Base-by-base conservation (phyloP, 2,888 invertebrate species). In the Nudaria mundana region DNA sequence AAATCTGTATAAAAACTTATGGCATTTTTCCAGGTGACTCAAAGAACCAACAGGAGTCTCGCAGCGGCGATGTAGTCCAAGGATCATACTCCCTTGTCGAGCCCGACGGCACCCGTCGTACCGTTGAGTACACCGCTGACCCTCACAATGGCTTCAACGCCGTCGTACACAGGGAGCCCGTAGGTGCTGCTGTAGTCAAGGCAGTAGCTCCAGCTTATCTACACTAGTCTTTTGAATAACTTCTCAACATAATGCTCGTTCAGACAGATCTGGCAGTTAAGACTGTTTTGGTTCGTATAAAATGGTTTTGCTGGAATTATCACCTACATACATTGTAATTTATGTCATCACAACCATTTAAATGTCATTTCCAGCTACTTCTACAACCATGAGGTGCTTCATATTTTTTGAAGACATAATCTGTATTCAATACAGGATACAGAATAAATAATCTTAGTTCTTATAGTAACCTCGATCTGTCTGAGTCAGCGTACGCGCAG, bases 111-210 rank as follows among this genome's bases (percentile, higher is more conserved):
- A 90, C 91, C 1, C 81, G 92, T 36, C 90, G 87, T 30, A 85
- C 90, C 47, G 92, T 92, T 3, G 91, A 92, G 55, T 92, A 92
- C 73, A 91, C 91, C 6, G 92, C 92, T 5, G 92, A 92, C 65
- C 91, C 92, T n/a, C 81, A 90, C 42, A 92, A 92, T 60, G 92
- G 92, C 3, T 92, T 92, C 80, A 92, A 92, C 72, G 92, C 92
- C 7, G 90, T 92, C 22, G 93, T 93, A 0, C 91, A 91, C 74
- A 91, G 91, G 64, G 91, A 91, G 37, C 91, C 92, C 1, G 54
- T 81, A 0, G 89, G 87, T 0, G 78, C 74, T 5, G 81, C 80
- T 1, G 83, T 87, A 5, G 85, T 81, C 1, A 89, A 89, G 52
- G 83, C 83, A 0, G 85, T 83, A 5, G 64, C 76, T 0, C 72